Conservation (phyloP, 2,888 invertebrate species). For the Apocheima hispidaria region DNA sequence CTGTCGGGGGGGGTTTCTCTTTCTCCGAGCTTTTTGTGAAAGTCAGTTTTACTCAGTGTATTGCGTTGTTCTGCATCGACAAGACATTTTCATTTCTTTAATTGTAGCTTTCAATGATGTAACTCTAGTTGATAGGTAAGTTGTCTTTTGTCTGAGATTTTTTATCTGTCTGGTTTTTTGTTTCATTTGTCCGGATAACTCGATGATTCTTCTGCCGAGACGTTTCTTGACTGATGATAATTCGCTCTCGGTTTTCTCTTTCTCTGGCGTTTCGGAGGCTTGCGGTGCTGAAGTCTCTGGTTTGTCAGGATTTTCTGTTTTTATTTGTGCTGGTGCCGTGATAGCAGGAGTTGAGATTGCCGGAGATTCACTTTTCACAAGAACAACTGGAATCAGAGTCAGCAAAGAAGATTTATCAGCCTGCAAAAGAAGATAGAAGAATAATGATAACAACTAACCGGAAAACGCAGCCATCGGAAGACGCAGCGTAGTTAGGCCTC, state of each 20-base stretch:
- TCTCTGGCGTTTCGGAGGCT: not conserved
- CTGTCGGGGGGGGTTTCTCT: not conserved
- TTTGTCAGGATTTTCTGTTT: not conserved
- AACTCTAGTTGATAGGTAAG: constrained; percentile 9
- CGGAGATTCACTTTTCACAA: not conserved
- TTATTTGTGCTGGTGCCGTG: not conserved
- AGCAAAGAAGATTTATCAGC: constrained; percentile 9
- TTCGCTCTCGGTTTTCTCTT: not conserved
- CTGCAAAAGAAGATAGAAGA: not conserved
- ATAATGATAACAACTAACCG: not conserved
- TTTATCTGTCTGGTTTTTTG: constrained; percentile 23
- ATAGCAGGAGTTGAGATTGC: not conserved
- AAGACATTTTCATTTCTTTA: constrained; percentile 12
- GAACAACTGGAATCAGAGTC: constrained; percentile 14
- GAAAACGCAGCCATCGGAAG: no score
- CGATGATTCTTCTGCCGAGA: constrained; percentile 21
- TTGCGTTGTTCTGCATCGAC: constrained; percentile 2
- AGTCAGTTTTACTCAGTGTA: not conserved
- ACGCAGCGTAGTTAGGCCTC: no score
- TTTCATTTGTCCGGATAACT: constrained; percentile 13
- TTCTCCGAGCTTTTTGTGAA: not conserved
- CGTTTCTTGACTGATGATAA: constrained; percentile 17
- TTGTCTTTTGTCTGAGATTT: constrained; percentile 18
- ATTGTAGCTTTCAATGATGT: constrained; percentile 4
- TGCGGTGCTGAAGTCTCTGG: not conserved